phyloP scores from a whole-genome alignment of 2,888 invertebrate genomes.

The Tillus elongatus region DNA sequence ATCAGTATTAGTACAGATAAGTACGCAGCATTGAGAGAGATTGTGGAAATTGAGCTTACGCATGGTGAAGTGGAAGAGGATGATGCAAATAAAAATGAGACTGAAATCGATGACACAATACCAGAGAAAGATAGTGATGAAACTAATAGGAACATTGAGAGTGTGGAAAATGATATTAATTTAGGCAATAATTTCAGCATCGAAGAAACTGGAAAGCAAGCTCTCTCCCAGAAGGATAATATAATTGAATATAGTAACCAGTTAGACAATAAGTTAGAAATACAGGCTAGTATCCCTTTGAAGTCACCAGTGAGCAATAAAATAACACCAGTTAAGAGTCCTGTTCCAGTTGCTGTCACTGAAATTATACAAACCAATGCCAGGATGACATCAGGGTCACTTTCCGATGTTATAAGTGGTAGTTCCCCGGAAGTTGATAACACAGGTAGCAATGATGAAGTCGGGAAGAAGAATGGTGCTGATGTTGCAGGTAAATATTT shows the following conservation, averaged over 20 bases:
- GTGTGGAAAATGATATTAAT: slow-evolving; percentile 26
- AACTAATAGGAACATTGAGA: slow-evolving; percentile 39
- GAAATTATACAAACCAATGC: slow-evolving; percentile 36
- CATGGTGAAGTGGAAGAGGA: slow-evolving; percentile 40
- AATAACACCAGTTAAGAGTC: slow-evolving; percentile 33
- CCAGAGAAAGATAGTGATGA: slow-evolving; percentile 45
- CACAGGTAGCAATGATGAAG: slow-evolving; percentile 38
- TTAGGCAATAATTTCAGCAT: not conserved
- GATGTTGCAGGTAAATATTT: slow-evolving; percentile 40
- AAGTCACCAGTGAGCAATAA: slow-evolving; percentile 27
- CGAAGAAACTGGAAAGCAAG: slow-evolving; percentile 15
- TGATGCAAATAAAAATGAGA: slow-evolving; percentile 45
- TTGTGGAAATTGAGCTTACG: slow-evolving; percentile 49
- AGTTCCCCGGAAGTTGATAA: slow-evolving; percentile 56
- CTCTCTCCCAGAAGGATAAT: not conserved
- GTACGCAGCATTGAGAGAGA: slow-evolving; percentile 75
- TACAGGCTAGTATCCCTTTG: slow-evolving; percentile 19
- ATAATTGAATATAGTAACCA: slow-evolving; percentile 23
- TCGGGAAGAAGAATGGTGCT: slow-evolving; percentile 30
- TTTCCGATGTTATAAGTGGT: slow-evolving; percentile 55
- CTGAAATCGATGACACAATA: slow-evolving; percentile 47
- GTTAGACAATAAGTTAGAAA: slow-evolving; percentile 18
- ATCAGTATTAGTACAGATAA: slow-evolving; percentile 51
- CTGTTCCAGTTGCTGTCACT: slow-evolving; percentile 39
- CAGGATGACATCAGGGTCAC: slow-evolving; percentile 50